Evolutionary conservation across 2,113 vertebrate species (phyloP), one percentile per base, ranked within the genome.

Genomic region (Trichomycterus rosablanca): DNA sequence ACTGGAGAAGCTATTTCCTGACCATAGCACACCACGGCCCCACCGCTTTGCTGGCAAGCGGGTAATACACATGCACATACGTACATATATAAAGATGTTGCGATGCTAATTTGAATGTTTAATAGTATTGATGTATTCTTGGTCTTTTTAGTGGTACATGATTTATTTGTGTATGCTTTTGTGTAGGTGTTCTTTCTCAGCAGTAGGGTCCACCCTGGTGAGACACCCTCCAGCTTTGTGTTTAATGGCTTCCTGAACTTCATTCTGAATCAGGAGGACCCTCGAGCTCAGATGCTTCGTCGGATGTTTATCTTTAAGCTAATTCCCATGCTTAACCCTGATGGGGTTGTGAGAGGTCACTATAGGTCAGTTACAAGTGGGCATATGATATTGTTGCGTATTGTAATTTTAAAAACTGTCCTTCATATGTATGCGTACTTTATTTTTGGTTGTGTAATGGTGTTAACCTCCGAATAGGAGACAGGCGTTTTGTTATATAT

Each of bases 201-300:
- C 83, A 97, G 94, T 49, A 87, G 96, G 11, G 96, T 99, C 6
- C 96, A 98, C 52, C 96, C 96, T 0, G 96, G 96, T 4, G 96
- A 99, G 78, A 99, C 95, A 0, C 96, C 96, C 0, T 92, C 96
- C 11, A 97, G 95, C 60, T 99, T 97, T 0, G 96, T 98, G 55
- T 97, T 99, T 73, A 98, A 97, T 0, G 96, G 95, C 34, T 99
- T 99, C 78, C 83, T 99, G 66, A 90, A 91, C 70, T 98, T 99
- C 74, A 94, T 99, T 74, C 80, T 97, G 44, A 87, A 91, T 67
- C 88, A 81, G 74, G 91, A 97, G 4, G 96, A 99, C 48, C 94
- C 94, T 0, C 92, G 95, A 0, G 94, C 96, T 7, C 90, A 93
- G 26, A 85, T 82, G 43, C 87, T 99, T 16, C 81, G 94, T 8